Evolutionary conservation across 2,888 invertebrate genomes (phyloP), one percentile per base, ranked within the genome.

Genomic region (Cremastinae sp.): DNA sequence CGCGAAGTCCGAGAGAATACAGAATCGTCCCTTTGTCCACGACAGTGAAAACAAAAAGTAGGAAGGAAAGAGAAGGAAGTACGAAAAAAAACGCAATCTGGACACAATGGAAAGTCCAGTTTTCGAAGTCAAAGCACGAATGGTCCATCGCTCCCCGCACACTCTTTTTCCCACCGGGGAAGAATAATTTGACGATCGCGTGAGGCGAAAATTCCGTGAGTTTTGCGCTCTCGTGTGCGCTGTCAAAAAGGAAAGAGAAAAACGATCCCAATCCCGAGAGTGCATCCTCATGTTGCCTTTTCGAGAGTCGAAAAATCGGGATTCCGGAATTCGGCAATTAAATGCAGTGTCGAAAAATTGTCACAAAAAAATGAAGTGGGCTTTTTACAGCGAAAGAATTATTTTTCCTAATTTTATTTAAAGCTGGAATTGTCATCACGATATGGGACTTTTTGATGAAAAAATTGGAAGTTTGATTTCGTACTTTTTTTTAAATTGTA

Each of bases 71-170:
- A 22, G 9, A 22, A 37, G 47, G 39, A 55, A 55, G 35, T n/a
- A 43, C 2, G 47, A 56, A 18, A 37, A 59, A 73, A 72, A 73
- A 39, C 41, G 68, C 45, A 55, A 53, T 56, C 20, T 10, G 39
- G 53, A 58, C 18, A 76, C 76, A 76, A 76, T 76, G 73, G 64
- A 59, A 59, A 69, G 58, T 76, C 73, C 68, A 51, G 68, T 64
- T 69, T 73, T 58, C 73, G 69, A 69, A 76, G 76, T 76, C 76
- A 73, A 64, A 73, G 69, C 76, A 73, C 73, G 76, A 69, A 76
- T 69, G 58, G 58, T 69, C 45, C 75, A 47, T 64, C 35, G 73
- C 49, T 71, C 9, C 39, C 55, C 37, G 69, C 59, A 10, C 64
- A 10, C 45, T 10, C 28, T 69, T 59, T 68, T 22, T 41, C 35